These are phyloP conservation scores for Pocota personata DNA, from an alignment of 2,888 invertebrate species.

Conservation along the genomic window DNA sequence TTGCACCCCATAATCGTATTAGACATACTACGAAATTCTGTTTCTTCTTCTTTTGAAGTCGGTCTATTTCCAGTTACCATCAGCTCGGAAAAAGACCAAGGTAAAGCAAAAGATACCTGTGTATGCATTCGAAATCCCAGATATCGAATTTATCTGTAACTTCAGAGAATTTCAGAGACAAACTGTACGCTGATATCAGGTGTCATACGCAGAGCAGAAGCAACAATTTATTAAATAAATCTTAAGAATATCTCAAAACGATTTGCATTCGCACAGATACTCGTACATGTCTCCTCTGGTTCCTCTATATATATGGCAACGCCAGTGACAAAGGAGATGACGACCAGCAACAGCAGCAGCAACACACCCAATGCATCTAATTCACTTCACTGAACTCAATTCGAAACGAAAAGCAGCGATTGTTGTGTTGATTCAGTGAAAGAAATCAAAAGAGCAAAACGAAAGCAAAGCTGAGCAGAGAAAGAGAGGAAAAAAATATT, in stretches of 20 bases:
- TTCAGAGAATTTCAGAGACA: slow-evolving; percentile 64
- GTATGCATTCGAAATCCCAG: slow-evolving; percentile 36
- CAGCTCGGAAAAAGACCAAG: neutral
- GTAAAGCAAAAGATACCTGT: slow-evolving; percentile 16
- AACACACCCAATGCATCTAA: slow-evolving; percentile 67
- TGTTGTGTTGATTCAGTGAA: slow-evolving; percentile 62
- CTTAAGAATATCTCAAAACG: slow-evolving; percentile 49
- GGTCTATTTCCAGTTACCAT: neutral
- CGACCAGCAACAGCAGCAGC: slow-evolving; percentile 25
- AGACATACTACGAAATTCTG: slow-evolving; percentile 32
- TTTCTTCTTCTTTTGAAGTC: slow-evolving; percentile 55
- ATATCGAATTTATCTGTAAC: slow-evolving; percentile 70
- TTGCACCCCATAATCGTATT: slow-evolving; percentile 65
- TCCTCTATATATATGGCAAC: neutral
- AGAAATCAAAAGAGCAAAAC: slow-evolving; percentile 64
- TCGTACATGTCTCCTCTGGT: neutral
- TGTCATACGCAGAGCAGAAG: slow-evolving; percentile 71
- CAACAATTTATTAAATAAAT: slow-evolving; percentile 60
- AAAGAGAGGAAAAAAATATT: neutral
- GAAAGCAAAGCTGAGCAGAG: no score
- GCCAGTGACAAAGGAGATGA: slow-evolving; percentile 49
- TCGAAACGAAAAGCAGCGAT: slow-evolving; percentile 69
- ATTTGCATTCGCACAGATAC: slow-evolving; percentile 67
- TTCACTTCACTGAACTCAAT: slow-evolving; percentile 71
- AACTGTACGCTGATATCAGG: slow-evolving; percentile 62